Conservation (phyloP, 2,888 invertebrate species). For the Rhingia campestris region DNA sequence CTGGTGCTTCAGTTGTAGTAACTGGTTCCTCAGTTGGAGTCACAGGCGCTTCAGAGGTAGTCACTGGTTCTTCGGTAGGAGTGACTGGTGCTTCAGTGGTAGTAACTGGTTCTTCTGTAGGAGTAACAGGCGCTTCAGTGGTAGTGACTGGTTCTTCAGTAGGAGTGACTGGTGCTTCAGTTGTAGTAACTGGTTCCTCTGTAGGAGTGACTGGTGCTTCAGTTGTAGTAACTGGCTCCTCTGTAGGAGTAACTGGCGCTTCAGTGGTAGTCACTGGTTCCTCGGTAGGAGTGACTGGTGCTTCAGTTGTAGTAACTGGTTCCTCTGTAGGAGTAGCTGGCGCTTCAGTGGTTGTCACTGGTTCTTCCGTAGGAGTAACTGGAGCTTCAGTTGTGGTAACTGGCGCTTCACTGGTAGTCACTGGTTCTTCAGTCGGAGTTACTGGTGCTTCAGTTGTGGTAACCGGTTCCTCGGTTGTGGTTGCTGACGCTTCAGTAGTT, state of each 20-base stretch:
- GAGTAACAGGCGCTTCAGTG: constrained; percentile 4
- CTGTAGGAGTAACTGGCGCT: not conserved
- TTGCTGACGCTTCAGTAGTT: not conserved
- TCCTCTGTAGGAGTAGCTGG: no score
- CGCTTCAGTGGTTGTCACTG: not conserved
- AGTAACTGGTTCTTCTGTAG: constrained; percentile 12
- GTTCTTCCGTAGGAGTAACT: constrained; percentile 22
- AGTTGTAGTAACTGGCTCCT: not conserved
- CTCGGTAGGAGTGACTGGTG: no score
- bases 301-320: no score
- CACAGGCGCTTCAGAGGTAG: no score
- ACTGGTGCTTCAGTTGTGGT: constrained; percentile 3
- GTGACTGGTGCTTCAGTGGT: no score
- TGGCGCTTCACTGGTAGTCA: constrained; percentile 27
- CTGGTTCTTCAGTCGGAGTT: constrained; percentile 1
- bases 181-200: constrained; percentile 13
- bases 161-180: constrained; percentile 5
- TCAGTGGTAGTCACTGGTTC: not conserved
- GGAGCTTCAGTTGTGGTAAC: constrained; percentile 27
- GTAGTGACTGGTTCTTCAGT: constrained; percentile 11
- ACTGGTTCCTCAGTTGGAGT: constrained; percentile 13
- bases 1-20: constrained; percentile 5
- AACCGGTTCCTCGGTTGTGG: constrained; percentile 9
- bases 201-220: not conserved
- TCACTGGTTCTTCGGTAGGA: constrained; percentile 4